Conservation (phyloP, 2,113 vertebrate genomes). For the Tretioscincus oriximinensis region DNA sequence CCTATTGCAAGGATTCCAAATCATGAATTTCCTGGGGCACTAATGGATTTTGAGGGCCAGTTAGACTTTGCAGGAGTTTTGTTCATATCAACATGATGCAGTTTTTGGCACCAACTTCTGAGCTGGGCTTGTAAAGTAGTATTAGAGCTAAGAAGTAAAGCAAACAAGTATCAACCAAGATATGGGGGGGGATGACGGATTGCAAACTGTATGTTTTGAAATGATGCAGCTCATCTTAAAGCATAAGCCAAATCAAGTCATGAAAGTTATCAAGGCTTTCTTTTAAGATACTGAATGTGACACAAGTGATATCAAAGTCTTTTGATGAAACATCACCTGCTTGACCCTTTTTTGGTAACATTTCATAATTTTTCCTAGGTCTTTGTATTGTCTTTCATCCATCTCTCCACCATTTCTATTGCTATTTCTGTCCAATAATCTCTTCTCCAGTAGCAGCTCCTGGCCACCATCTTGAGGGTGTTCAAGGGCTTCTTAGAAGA, state of each 20-base stretch:
- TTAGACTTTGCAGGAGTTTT: slow-evolving; percentile 57
- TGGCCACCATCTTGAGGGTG: background rate
- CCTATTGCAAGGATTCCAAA: slow-evolving; percentile 54
- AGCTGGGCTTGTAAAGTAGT: slow-evolving; percentile 41
- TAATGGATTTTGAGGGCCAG: slow-evolving; percentile 72
- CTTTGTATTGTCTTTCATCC: too few species aligned
- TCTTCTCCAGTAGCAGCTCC: background rate
- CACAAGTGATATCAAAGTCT: background rate
- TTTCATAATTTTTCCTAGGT: too few species aligned
- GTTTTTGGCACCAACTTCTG: slow-evolving; percentile 74
- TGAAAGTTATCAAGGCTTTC: slow-evolving; percentile 22
- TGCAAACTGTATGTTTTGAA: slow-evolving; percentile 60
- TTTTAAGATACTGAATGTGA: slow-evolving; percentile 17
- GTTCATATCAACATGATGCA: slow-evolving; percentile 61
- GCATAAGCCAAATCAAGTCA: slow-evolving; percentile 57
- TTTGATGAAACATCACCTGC: background rate
- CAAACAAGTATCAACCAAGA: slow-evolving; percentile 59
- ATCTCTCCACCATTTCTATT: too few species aligned
- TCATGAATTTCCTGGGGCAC: slow-evolving; percentile 65
- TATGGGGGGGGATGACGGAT: slow-evolving; percentile 56
- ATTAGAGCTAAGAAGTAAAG: slow-evolving; percentile 63
- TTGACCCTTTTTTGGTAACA: too few species aligned
- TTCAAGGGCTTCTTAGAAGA: too few species aligned
- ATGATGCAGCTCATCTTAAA: slow-evolving; percentile 62
- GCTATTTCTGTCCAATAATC: too few species aligned